phyloP scores from a whole-genome alignment of 2,113 vertebrate genomes.

The Oxyura jamaicensis region DNA sequence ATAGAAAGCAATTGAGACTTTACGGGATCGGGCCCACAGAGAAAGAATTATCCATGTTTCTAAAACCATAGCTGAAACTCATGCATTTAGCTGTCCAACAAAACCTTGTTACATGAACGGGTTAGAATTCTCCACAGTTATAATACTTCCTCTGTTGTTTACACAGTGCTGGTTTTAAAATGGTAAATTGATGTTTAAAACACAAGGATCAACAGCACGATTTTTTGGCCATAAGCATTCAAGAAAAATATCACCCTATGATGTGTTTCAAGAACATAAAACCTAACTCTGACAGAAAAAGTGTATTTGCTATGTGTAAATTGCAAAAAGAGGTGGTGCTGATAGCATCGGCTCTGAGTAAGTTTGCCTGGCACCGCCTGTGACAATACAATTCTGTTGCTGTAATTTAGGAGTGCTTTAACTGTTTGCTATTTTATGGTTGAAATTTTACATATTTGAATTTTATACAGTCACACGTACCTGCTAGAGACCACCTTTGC shows the following conservation, averaged over 20 bases:
- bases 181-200: background rate
- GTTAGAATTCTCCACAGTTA: background rate
- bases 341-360: constrained; percentile 4
- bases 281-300: background rate
- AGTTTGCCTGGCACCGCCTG: background rate
- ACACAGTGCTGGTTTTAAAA: background rate
- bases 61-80: background rate
- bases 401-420: background rate
- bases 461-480: background rate
- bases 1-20: background rate
- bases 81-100: background rate
- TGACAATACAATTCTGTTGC: background rate
- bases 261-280: constrained; percentile 14
- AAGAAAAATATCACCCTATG: background rate
- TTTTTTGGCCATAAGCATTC: background rate
- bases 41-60: background rate
- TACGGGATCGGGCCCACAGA: background rate
- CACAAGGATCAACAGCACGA: background rate
- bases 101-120: background rate
- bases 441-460: background rate
- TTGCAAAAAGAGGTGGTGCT: constrained; percentile 7
- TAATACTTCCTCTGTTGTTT: background rate
- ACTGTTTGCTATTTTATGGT: background rate
- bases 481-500: background rate
- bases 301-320: background rate